Evolutionary conservation across 2,797 vertebrate genomes (phyloP).

Genomic region (Rhynchotus rufescens): DNA sequence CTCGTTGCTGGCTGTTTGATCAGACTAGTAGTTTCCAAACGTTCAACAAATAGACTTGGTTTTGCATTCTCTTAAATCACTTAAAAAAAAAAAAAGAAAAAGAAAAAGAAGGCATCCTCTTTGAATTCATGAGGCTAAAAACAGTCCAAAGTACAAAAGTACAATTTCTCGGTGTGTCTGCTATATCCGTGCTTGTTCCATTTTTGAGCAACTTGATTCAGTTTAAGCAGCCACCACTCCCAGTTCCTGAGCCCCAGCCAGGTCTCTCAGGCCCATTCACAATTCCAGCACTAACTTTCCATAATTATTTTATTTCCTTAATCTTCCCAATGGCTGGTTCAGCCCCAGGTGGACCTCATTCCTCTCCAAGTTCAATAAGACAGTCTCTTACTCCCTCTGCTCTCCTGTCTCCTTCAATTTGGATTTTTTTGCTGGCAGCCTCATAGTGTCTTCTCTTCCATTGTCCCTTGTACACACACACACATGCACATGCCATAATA

Average conservation of each 20-base stretch:
- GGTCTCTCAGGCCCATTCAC: constrained; percentile 74
- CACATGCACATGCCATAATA: background rate
- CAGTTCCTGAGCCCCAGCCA: constrained; percentile 70
- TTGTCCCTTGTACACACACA: background rate
- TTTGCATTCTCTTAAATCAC: constrained; percentile 17
- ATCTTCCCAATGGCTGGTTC: constrained; percentile 76
- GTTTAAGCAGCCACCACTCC: constrained; percentile 69
- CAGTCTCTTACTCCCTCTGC: constrained; percentile 70
- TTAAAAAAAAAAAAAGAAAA: background rate
- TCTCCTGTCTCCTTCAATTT: constrained; percentile 72
- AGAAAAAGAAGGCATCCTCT: background rate
- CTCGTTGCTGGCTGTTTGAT: background rate
- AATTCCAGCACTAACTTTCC: constrained; percentile 77
- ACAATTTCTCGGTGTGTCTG: constrained; percentile 17
- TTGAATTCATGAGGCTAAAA: constrained; percentile 37
- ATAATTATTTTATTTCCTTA: constrained; percentile 82
- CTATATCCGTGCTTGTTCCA: constrained; percentile 51
- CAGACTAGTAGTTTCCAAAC: background rate
- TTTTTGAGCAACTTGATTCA: constrained; percentile 70
- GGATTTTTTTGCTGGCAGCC: constrained; percentile 68
- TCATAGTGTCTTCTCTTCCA: constrained; percentile 37
- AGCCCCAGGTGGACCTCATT: constrained; percentile 72
- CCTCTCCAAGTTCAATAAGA: constrained; percentile 76
- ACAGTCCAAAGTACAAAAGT: constrained; percentile 18
- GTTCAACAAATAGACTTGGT: background rate